Conservation (phyloP, 2,797 vertebrate genomes). For the Peromyscus aztecus region DNA sequence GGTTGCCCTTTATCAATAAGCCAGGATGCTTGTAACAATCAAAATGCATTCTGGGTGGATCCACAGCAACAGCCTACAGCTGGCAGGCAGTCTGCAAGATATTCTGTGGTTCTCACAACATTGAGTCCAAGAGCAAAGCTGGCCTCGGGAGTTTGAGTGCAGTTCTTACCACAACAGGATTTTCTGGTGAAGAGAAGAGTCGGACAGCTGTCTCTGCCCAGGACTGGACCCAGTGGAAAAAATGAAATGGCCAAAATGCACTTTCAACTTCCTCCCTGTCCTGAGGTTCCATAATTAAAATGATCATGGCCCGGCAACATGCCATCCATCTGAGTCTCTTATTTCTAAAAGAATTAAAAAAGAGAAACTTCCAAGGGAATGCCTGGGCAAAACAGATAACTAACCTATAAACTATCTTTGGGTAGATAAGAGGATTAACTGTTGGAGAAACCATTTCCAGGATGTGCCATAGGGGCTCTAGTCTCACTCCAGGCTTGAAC, state of each 20-base stretch:
- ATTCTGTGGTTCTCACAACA: not conserved
- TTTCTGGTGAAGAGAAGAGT: not conserved
- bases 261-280: not conserved
- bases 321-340: not conserved
- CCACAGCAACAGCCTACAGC: not conserved
- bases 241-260: not conserved
- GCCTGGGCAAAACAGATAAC: not conserved
- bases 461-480: not conserved
- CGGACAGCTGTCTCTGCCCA: not conserved
- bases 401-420: not conserved
- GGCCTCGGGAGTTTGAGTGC: not conserved
- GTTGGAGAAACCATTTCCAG: not conserved
- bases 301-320: not conserved
- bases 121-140: not conserved
- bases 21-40: not conserved
- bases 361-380: slow-evolving; percentile 33
- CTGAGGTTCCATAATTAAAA: slow-evolving; percentile 12
- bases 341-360: not conserved
- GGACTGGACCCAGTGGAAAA: not conserved
- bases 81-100: not conserved
- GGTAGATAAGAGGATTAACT: not conserved
- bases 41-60: not conserved
- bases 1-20: slow-evolving; percentile 39
- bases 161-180: not conserved
- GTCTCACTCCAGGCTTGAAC: not conserved